Conservation (phyloP, 1,140 invertebrate species). For the Drosophila takahashii region DNA sequence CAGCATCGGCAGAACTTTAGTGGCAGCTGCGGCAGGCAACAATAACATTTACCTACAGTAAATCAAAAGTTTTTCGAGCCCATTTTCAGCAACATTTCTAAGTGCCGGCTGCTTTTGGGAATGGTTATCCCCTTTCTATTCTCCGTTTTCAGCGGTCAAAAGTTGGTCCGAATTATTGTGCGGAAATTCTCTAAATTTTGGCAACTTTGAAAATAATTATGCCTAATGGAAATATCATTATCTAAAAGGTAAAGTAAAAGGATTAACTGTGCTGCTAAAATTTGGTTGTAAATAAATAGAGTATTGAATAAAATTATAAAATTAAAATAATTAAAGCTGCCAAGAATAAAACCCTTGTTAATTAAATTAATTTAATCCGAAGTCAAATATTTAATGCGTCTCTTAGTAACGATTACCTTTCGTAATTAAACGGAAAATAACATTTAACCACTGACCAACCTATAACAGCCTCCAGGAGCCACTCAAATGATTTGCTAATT, state of each 20-base stretch:
- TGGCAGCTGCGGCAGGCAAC: slow-evolving; percentile 61
- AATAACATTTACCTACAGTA: slow-evolving; percentile 73
- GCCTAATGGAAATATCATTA: slow-evolving; percentile 28
- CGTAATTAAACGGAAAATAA: background rate
- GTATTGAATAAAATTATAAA: background rate
- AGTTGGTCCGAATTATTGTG: slow-evolving; percentile 31
- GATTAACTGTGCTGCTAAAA: background rate
- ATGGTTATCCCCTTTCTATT: slow-evolving; percentile 7
- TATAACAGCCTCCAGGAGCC: slow-evolving; percentile 4
- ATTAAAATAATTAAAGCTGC: background rate
- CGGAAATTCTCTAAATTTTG: slow-evolving; percentile 22
- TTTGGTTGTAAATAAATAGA: background rate
- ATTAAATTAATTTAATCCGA: background rate
- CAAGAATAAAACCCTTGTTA: background rate
- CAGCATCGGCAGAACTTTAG: slow-evolving; percentile 37
- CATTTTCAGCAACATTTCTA: slow-evolving; percentile 35
- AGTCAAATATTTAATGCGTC: background rate
- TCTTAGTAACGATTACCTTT: background rate
- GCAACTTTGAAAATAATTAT: slow-evolving; percentile 22
- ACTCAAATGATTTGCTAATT: slow-evolving; percentile 32
- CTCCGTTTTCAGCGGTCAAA: slow-evolving; percentile 24
- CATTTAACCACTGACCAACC: slow-evolving; percentile 5
- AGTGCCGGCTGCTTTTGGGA: slow-evolving; percentile 40
- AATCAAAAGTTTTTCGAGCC: slow-evolving; percentile 62
- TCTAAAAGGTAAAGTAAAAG: background rate